Evolutionary conservation across 2,888 invertebrate species (phyloP), one percentile per base, ranked within the genome.

Genomic region (Saturnia pavonia): DNA sequence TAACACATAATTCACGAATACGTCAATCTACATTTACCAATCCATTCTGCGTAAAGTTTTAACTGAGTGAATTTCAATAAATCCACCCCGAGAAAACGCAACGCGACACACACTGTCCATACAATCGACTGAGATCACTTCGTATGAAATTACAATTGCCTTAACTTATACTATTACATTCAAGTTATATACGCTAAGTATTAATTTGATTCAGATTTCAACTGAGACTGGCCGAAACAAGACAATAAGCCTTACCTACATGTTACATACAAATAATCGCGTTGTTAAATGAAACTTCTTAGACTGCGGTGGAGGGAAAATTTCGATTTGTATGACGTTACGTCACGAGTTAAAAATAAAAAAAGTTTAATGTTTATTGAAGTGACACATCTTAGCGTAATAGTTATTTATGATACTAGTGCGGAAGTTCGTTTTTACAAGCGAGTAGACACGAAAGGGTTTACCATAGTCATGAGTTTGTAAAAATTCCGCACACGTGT

Each of bases 91-190:
- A 54, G 54, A 70, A 70, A 79, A 79, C 75, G 74, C 74, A 75
- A 78, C 73, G 69, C 73, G 73, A 73, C 73, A 69, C 75, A 75
- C 73, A 74, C 68, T 74, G 77, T 80, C 81, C 82, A 81, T 82
- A 81, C 77, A 82, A 81, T 81, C 79, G 79, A 84, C 82, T 83
- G 86, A 86, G 86, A 86, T 86, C 86, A 85, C 81, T 82, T 82
- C 78, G 51, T 73, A 73, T 73, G 76, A 77, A 76, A 76, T 76
- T 78, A 77, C 69, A 78, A 54, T 75, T 78, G 77, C 79, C 43
- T 45, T n/a, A n/a, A n/a, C n/a, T n/a, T 67, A 70, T 43, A 78
- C 74, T 76, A 80, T 72, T 69, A 73, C 63, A 70, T 69, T 70
- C 25, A 71, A 67, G 63, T 48, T 72, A 74, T 69, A 65, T 2